Evolutionary conservation across 2,888 invertebrate genomes (phyloP).

Genomic region (Bruchidius siliquastri): DNA sequence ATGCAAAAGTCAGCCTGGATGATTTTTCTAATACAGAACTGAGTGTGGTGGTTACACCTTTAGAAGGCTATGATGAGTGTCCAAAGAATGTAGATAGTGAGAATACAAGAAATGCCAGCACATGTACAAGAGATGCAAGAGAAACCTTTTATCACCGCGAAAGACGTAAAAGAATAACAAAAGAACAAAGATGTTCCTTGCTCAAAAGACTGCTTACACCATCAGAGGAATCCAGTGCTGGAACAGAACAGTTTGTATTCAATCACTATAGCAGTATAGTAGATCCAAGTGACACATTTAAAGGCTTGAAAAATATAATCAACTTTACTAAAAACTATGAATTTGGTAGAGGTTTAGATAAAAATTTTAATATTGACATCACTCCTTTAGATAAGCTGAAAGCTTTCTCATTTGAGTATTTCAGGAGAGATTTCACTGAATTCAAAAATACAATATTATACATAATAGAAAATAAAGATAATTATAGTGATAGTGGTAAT

Average conservation of each 20-base stretch:
- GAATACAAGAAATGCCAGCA: conserved; percentile 2
- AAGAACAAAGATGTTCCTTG: conserved; percentile 42
- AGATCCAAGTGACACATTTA: conserved; percentile 1
- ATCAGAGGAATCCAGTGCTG: conserved; percentile 23
- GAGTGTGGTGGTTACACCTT: conserved; percentile 32
- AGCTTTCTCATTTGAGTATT: conserved; percentile 41
- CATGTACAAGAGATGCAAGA: neutral
- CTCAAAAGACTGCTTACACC: conserved; percentile 37
- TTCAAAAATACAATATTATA: conserved; percentile 40
- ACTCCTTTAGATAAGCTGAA: conserved; percentile 39
- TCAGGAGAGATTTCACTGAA: conserved; percentile 40
- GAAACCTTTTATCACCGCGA: conserved; percentile 12
- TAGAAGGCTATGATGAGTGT: conserved; percentile 16
- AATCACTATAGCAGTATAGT: neutral
- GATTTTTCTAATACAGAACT: conserved; percentile 38
- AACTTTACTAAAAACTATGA: conserved; percentile 43
- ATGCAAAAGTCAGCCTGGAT: conserved; percentile 26
- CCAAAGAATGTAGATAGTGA: neutral
- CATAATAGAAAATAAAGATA: conserved; percentile 26
- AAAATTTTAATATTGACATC: conserved; percentile 34
- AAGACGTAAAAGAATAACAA: conserved; percentile 39
- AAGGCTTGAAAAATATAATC: conserved; percentile 39
- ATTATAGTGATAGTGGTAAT: conserved; percentile 28
- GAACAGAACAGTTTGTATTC: conserved; percentile 19
- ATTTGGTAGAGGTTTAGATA: conserved; percentile 37